Evolutionary conservation across 37 sponge, comb jelly and placozoan genomes (phyloP).

Genomic region (Petrosia ficiformis): DNA sequence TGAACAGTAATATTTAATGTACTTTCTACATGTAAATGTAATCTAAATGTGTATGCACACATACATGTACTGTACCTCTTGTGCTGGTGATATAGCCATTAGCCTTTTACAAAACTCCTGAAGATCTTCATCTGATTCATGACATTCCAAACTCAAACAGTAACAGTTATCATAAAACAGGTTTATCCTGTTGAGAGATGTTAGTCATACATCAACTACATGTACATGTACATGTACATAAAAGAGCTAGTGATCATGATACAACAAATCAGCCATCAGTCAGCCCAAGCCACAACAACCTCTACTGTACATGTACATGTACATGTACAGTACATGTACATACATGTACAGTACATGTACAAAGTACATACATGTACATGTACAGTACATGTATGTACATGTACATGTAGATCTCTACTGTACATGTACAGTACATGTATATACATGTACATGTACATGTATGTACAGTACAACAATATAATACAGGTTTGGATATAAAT

Average conservation of each 20-base stretch:
- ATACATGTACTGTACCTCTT: background rate
- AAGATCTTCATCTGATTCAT: slow-evolving; percentile 43
- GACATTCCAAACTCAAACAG: slow-evolving; percentile 55
- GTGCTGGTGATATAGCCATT: slow-evolving; percentile 23
- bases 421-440: no score
- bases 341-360: no score
- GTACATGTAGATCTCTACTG: no score
- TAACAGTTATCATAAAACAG: slow-evolving; percentile 56
- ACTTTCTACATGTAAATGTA: no score
- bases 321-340: background rate
- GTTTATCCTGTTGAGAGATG: slow-evolving; percentile 35
- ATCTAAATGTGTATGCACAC: background rate
- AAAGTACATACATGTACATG: no score
- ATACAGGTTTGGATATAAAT: no score
- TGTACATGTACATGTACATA: background rate
- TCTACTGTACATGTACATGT: background rate
- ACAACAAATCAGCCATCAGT: background rate
- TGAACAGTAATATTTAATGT: no score
- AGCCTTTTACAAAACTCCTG: slow-evolving; percentile 27
- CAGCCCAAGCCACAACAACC: no score
- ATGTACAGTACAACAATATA: no score
- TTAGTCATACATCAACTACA: background rate
- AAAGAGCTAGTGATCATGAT: background rate
- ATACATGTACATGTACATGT: no score
- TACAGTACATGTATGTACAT: no score